Percentiles rank a stretch among this genome's conserved stretches.
These are phyloP conservation scores for Sebastes wilsoni DNA, from an alignment of 2,797 vertebrate species.

Conservation along the genomic window DNA sequence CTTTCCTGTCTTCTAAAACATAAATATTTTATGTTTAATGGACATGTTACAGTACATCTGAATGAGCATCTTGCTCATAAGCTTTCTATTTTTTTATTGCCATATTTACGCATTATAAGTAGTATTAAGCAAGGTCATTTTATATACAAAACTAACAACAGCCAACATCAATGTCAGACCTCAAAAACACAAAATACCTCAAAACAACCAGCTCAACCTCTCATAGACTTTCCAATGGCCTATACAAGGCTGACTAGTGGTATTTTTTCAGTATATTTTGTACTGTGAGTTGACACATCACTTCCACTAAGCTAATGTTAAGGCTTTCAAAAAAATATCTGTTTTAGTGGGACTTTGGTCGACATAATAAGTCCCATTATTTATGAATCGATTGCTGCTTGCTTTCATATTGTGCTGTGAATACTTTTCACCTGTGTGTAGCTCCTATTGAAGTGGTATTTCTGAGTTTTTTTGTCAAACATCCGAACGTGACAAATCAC, in stretches of 20 bases:
- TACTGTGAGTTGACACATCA: background rate
- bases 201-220: slow-evolving; percentile 44
- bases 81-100: slow-evolving; percentile 29
- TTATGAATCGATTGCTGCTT: background rate
- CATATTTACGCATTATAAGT: slow-evolving; percentile 12
- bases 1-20: background rate
- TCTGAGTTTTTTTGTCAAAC: background rate
- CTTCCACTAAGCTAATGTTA: background rate
- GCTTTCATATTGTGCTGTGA: background rate
- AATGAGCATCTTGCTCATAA: background rate
- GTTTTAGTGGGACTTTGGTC: background rate
- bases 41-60: too few species aligned
- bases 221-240: slow-evolving; percentile 40
- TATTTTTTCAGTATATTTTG: background rate
- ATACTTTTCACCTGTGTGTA: background rate
- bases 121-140: slow-evolving; percentile 3
- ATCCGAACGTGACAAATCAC: background rate
- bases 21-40: background rate
- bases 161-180: slow-evolving; percentile 44
- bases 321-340: too few species aligned
- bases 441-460: background rate
- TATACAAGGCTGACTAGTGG: background rate
- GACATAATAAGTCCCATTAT: background rate
- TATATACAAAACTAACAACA: background rate
- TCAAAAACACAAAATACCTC: slow-evolving; percentile 72